Evolutionary conservation across 2,888 invertebrate species (phyloP).

Genomic region (Tuta absoluta): DNA sequence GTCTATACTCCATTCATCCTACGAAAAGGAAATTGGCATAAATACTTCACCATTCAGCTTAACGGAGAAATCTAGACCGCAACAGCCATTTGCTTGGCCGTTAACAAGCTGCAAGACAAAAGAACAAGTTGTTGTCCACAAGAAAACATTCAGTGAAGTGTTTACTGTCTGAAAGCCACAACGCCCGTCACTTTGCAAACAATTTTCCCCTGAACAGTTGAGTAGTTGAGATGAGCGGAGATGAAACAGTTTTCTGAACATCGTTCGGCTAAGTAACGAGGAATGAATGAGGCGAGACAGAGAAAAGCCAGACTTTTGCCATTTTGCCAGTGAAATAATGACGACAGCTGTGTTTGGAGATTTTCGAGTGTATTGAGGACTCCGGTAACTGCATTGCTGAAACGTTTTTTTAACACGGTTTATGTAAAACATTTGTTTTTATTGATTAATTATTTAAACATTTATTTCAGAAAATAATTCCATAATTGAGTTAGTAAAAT

Average conservation of each 20-base stretch:
- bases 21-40: neutral
- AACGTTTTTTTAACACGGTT: too few species aligned
- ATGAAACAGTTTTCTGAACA: slow-evolving; percentile 1
- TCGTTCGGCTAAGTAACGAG: neutral
- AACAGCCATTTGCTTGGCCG: neutral
- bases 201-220: neutral
- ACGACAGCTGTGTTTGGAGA: neutral
- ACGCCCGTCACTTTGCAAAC: slow-evolving; percentile 17
- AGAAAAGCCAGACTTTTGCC: neutral
- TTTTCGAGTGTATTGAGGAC: neutral
- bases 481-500: too few species aligned
- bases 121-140: slow-evolving; percentile 8
- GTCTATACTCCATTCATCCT: neutral
- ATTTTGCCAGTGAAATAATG: neutral
- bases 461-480: too few species aligned
- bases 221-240: neutral
- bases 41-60: neutral
- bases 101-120: slow-evolving; percentile 10
- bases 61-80: neutral
- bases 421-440: too few species aligned
- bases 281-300: slow-evolving; percentile 4
- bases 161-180: neutral
- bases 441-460: too few species aligned
- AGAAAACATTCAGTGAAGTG: neutral
- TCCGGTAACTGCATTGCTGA: neutral